These are phyloP conservation scores for Arrhamphus sclerolepis DNA, from an alignment of 2,797 vertebrate genomes.

Conservation along the genomic window DNA sequence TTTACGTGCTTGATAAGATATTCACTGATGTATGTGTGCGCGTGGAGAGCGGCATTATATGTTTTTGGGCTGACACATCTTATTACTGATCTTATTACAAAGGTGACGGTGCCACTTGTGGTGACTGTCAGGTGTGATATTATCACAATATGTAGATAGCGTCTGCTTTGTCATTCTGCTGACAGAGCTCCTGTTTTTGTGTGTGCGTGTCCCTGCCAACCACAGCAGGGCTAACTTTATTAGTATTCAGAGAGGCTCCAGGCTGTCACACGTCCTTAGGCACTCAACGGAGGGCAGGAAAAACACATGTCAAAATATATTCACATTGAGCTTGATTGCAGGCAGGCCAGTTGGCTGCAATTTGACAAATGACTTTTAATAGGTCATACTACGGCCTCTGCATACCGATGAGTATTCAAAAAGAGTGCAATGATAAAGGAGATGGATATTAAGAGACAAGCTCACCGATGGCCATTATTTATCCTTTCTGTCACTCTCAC, in stretches of 20 bases:
- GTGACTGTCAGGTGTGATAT: conserved; percentile 76
- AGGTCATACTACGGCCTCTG: conserved; percentile 65
- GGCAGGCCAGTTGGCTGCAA: conserved; percentile 73
- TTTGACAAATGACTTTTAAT: conserved; percentile 85
- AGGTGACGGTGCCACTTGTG: conserved; percentile 66
- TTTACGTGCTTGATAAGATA: conserved; percentile 26
- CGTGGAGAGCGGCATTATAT: conserved; percentile 21
- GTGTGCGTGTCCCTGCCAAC: conserved; percentile 47
- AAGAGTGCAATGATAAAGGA: conserved; percentile 27
- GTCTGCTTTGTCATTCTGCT: conserved; percentile 62
- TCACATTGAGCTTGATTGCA: conserved; percentile 76
- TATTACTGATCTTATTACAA: conserved; percentile 55
- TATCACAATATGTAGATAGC: conserved; percentile 64
- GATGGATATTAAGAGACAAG: conserved; percentile 52
- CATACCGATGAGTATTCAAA: conserved; percentile 72
- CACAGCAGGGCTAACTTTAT: conserved; percentile 67
- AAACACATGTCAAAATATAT: conserved; percentile 85
- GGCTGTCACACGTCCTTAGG: conserved; percentile 80
- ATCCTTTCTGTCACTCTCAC: conserved; percentile 15
- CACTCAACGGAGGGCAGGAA: conserved; percentile 71
- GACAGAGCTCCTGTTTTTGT: conserved; percentile 49
- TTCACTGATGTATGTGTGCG: conserved; percentile 9
- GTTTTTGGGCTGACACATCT: conserved; percentile 43
- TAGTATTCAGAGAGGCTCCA: conserved; percentile 75
- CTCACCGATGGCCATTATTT: conserved; percentile 29